Evolutionary conservation across 2,113 vertebrate species (phyloP).

Genomic region (Platanista minor): DNA sequence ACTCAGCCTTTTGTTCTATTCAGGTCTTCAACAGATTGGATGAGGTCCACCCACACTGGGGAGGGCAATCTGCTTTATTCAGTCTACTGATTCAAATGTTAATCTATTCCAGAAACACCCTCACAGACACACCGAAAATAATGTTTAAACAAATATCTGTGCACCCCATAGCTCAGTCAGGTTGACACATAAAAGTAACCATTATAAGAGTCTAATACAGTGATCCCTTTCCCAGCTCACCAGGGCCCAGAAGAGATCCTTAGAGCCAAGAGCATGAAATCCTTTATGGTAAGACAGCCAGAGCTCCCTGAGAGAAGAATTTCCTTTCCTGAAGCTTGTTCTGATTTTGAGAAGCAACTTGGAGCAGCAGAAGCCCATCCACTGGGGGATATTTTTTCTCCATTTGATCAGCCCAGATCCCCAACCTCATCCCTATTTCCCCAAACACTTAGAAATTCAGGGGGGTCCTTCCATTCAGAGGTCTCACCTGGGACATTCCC

Average conservation of each 20-base stretch:
- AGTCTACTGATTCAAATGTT: not conserved
- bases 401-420: not conserved
- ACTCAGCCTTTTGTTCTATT: not conserved
- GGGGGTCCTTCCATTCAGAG: not conserved
- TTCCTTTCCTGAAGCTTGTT: not conserved
- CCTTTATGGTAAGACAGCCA: not conserved
- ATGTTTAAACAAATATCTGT: not conserved
- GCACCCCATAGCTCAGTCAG: not conserved
- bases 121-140: not conserved
- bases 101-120: not conserved
- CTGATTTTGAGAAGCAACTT: not conserved
- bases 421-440: not conserved
- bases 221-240: not conserved
- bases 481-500: not conserved
- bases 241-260: not conserved
- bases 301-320: not conserved
- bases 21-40: not conserved
- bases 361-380: not conserved
- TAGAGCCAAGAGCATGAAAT: not conserved
- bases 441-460: not conserved
- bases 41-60: not conserved
- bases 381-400: not conserved
- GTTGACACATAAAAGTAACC: not conserved
- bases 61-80: not conserved
- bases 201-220: not conserved